phyloP scores from a whole-genome alignment of 2,113 vertebrate genomes.

The Echinops telfairi region DNA sequence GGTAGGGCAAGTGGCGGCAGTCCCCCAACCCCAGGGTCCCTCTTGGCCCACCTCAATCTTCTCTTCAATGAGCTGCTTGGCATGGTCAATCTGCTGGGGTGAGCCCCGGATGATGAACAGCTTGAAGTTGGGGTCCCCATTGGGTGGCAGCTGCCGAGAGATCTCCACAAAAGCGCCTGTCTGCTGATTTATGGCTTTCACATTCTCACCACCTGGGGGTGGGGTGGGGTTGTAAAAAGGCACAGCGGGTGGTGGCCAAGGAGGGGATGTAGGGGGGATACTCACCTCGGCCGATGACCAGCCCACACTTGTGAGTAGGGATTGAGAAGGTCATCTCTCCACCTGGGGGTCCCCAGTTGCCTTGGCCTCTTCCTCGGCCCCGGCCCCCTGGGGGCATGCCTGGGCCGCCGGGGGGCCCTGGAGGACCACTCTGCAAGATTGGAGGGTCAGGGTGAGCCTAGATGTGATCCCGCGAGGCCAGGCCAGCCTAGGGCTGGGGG shows the following conservation, averaged over 20 bases:
- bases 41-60: conserved; percentile 92
- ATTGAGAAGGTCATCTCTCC: conserved; percentile 96
- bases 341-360: conserved; percentile 94
- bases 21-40: rapidly evolving
- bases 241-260: rapidly evolving
- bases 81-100: conserved; percentile 95
- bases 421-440: conserved; percentile 88
- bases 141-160: conserved; percentile 93
- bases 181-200: conserved; percentile 97
- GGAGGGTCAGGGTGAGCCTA: neutral
- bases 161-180: conserved; percentile 96
- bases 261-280: rapidly evolving
- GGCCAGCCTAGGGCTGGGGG: too few relatives aligned
- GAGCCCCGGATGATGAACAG: conserved; percentile 94
- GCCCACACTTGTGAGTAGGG: conserved; percentile 96
- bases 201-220: conserved; percentile 91
- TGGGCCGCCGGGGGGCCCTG: conserved; percentile 91
- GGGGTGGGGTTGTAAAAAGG: neutral
- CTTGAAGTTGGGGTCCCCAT: conserved; percentile 96
- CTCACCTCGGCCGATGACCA: conserved; percentile 93
- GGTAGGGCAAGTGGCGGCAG: rapidly evolving
- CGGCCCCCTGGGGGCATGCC: conserved; percentile 93
- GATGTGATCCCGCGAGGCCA: neutral
- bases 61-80: conserved; percentile 96
- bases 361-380: conserved; percentile 92